Percentiles rank a stretch among this genome's conserved stretches.
These are phyloP conservation scores for Synergus umbraculus DNA, from an alignment of 2,888 invertebrate species.

Conservation along the genomic window DNA sequence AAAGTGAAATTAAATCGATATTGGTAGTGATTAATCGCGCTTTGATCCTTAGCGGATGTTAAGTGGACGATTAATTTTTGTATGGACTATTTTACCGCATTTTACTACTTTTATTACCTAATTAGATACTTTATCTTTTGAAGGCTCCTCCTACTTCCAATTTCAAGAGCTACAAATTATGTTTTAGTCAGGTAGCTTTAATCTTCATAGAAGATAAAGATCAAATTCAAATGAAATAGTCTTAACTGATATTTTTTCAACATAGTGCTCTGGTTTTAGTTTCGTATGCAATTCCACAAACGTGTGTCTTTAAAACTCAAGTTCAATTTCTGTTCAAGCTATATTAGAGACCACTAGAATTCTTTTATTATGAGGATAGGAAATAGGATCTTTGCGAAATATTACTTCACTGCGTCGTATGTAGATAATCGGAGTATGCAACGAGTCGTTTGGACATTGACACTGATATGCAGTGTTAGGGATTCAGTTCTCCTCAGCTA, in stretches of 20 bases:
- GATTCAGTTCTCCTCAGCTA: constrained; percentile 21
- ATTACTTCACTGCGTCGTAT: constrained; percentile 30
- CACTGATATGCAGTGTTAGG: constrained; percentile 21
- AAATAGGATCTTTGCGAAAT: constrained; percentile 1
- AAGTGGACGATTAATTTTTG: background rate
- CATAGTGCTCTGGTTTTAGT: no score
- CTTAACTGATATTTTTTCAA: no score
- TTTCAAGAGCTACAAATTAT: background rate
- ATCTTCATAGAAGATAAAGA: background rate
- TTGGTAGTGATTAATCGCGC: background rate
- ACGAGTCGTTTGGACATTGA: constrained; percentile 33
- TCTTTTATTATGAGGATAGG: background rate
- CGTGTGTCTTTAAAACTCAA: background rate
- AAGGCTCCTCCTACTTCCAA: background rate
- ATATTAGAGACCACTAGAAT: background rate
- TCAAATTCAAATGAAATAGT: no score
- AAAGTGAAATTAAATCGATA: background rate
- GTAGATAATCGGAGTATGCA: constrained; percentile 17
- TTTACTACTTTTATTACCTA: background rate
- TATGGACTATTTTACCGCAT: background rate
- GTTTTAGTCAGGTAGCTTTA: background rate
- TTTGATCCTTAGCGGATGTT: background rate
- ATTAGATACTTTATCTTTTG: background rate
- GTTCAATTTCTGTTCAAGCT: background rate
- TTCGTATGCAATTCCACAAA: no score